These are phyloP conservation scores for Dolichallabes microphthalmus DNA, from an alignment of 2,113 vertebrate genomes.

Conservation along the genomic window DNA sequence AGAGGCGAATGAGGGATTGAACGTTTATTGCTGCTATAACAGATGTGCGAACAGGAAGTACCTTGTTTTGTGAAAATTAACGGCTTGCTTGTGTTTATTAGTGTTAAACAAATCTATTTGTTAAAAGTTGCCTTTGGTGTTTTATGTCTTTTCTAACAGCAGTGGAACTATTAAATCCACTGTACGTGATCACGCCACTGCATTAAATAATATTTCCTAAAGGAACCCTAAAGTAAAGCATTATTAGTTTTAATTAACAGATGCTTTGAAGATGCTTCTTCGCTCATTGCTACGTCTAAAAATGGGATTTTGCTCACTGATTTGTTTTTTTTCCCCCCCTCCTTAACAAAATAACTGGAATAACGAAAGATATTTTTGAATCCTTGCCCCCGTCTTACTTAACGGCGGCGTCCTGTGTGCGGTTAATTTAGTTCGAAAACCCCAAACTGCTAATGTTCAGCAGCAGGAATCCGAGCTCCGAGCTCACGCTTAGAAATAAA, in stretches of 20 bases:
- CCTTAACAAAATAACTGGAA: not conserved
- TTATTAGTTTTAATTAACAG: not conserved
- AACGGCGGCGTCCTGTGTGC: not conserved
- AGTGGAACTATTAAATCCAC: not conserved
- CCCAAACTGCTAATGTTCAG: conserved; percentile 4
- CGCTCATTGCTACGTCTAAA: not conserved
- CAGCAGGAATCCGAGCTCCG: conserved; percentile 34
- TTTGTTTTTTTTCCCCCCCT: not conserved
- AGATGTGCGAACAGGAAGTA: not conserved
- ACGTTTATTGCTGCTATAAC: not conserved
- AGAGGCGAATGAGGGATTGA: too few relatives aligned
- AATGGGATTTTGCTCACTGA: not conserved
- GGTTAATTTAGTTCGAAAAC: conserved; percentile 15
- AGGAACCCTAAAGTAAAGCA: not conserved
- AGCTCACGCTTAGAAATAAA: conserved; percentile 35
- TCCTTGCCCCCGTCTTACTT: not conserved
- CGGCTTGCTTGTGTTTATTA: too few relatives aligned
- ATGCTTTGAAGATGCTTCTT: not conserved
- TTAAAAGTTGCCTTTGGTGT: too few relatives aligned
- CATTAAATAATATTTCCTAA: not conserved
- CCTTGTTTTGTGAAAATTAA: not conserved
- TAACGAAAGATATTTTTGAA: not conserved
- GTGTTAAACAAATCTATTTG: not conserved
- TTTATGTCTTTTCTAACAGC: not conserved
- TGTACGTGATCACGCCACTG: not conserved